Evolutionary conservation across 2,113 vertebrate genomes (phyloP).

Genomic region (Micronycteris hirsuta): DNA sequence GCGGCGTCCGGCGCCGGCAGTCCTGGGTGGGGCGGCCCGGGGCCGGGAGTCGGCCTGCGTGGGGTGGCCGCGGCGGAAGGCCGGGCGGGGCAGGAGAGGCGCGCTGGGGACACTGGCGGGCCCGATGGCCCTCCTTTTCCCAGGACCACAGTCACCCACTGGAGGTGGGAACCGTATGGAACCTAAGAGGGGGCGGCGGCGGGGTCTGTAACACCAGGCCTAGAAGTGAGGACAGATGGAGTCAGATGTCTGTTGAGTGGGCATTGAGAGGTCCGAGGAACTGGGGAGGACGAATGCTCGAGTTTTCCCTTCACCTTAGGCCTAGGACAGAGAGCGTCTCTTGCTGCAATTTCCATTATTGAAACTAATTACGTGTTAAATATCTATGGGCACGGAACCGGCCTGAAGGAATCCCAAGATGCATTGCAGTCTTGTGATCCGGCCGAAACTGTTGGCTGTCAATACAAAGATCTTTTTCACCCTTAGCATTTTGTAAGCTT

Average conservation of each 20-base stretch:
- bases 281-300: not conserved
- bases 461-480: not conserved
- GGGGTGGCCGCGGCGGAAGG: not conserved
- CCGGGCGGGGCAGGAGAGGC: not conserved
- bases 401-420: slow-evolving; percentile 61
- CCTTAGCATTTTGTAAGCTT: not conserved
- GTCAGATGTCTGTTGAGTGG: not conserved
- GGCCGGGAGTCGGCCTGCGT: not conserved
- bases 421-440: slow-evolving; percentile 55
- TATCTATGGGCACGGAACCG: slow-evolving; percentile 10
- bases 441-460: slow-evolving; percentile 29
- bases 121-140: no score
- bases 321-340: not conserved
- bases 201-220: slow-evolving; percentile 37
- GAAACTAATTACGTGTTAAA: slow-evolving; percentile 23
- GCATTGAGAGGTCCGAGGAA: not conserved
- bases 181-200: not conserved
- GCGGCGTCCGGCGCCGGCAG: not conserved
- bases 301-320: not conserved
- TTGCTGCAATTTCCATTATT: not conserved
- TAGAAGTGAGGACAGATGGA: not conserved
- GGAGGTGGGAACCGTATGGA: not conserved
- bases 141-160: not conserved
- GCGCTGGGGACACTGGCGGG: not conserved
- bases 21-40: slow-evolving; percentile 28